Evolutionary conservation across 2,113 vertebrate species (phyloP), one percentile per base, ranked within the genome.

Genomic region (Myiagra hebetior): DNA sequence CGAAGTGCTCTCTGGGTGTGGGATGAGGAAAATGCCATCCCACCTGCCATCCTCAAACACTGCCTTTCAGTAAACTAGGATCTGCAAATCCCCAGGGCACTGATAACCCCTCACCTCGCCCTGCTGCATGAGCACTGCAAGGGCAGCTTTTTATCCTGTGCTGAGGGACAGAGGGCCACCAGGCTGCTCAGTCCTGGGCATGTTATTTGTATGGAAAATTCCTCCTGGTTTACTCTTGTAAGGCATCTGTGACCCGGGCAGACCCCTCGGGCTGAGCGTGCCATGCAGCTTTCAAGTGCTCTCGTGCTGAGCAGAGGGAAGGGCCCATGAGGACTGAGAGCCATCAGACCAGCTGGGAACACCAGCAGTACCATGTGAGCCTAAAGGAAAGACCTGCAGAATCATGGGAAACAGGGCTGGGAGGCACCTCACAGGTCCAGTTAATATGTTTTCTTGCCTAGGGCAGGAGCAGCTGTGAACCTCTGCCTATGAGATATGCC

Each of bases 21-120:
- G 53, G 50, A 60, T 70, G 23, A 60, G 65, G 28, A 74, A 47
- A 73, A 57, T 49, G 35, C 49, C 68, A 37, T 33, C 18, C 37
- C 62, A 39, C 15, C 16, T 3, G 1, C 53, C 0, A 0, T 18
- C 18, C 64, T 57, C 74, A 41, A 11, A 72, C 0, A 0, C 30
- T 67, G 37, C 50, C 27, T 18, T 28, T 70, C 30, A 42, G 21
- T 16, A 27, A 78, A n/a, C 28, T 35, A 49, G 31, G 42, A 30
- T 20, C 21, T 21, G 14, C 3, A 11, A 65, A 26, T 3, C 13
- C 21, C 26, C 26, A 4, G 21, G 3, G 59, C 31, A 26, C 10
- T 30, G 39, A 28, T 2, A 23, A 44, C 8, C 21, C 11, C 31
- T 37, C 53, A 35, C 22, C 62, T 46, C 1, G 0, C 30, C 22